A percentile compares a stretch with the other conserved stretches of the same genome.
phyloP scores from a whole-genome alignment of 1,140 invertebrate genomes.

The Brachionus paranguensis region DNA sequence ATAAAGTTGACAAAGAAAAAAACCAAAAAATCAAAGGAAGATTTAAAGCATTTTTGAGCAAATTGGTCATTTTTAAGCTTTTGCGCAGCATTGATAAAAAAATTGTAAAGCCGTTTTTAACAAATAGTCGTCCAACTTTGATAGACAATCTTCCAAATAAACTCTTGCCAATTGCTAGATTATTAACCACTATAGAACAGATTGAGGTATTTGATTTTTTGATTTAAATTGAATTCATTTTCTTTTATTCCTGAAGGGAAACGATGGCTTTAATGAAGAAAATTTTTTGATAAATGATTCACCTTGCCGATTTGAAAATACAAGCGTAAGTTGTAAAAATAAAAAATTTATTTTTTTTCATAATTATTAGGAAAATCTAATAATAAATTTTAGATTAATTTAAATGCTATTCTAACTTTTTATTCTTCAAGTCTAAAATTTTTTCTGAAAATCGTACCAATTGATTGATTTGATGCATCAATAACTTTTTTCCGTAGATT shows the following conservation, averaged over 20 bases:
- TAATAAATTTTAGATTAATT: too few species aligned
- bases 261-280: neutral
- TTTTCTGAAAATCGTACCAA: too few species aligned
- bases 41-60: neutral
- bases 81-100: neutral
- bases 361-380: too few species aligned
- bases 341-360: too few species aligned
- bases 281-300: neutral
- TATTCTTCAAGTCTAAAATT: too few species aligned
- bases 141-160: constrained; percentile 84
- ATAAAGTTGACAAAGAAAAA: neutral
- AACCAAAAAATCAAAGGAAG: neutral
- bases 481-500: too few species aligned
- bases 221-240: too few species aligned
- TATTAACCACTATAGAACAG: constrained; percentile 89
- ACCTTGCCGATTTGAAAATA: neutral
- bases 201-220: neutral
- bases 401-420: too few species aligned
- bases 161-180: constrained; percentile 74
- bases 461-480: too few species aligned
- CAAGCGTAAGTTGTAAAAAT: neutral
- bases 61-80: constrained; percentile 8
- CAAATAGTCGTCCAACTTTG: constrained; percentile 83
- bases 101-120: constrained; percentile 92
- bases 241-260: neutral